Conservation (phyloP, 2,888 invertebrate species). For the Galerucella calmariensis region DNA sequence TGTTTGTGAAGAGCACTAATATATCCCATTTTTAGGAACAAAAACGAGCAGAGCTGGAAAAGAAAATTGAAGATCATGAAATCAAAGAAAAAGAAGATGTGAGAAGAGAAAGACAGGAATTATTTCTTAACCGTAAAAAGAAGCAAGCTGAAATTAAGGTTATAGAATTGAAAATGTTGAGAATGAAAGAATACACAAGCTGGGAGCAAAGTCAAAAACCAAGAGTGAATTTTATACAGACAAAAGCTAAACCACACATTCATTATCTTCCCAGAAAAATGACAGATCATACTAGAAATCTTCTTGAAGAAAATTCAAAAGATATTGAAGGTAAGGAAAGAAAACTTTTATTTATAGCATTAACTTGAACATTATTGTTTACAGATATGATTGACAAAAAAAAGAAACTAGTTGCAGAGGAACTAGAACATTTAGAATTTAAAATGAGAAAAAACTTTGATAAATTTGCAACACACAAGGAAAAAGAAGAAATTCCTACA, state of each 20-base stretch:
- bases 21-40: constrained; percentile 71
- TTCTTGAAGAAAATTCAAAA: constrained; percentile 73
- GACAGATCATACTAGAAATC: constrained; percentile 75
- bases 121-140: constrained; percentile 86
- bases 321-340: constrained; percentile 71
- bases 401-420: constrained; percentile 72
- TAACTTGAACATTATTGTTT: constrained; percentile 32
- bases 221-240: constrained; percentile 85
- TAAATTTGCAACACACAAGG: constrained; percentile 41
- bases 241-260: constrained; percentile 86
- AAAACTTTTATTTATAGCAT: background rate
- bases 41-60: constrained; percentile 87
- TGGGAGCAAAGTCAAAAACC: constrained; percentile 86
- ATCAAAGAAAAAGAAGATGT: constrained; percentile 87
- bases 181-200: constrained; percentile 87
- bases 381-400: constrained; percentile 74
- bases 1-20: background rate
- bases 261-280: constrained; percentile 89
- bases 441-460: constrained; percentile 65
- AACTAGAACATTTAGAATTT: constrained; percentile 73
- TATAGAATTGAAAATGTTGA: constrained; percentile 89
- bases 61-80: constrained; percentile 92
- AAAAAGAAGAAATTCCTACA: background rate
- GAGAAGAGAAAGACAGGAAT: constrained; percentile 82
- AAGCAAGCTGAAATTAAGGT: constrained; percentile 90